A percentile compares a stretch with the other conserved stretches of the same genome.
phyloP scores from a whole-genome alignment of 2,113 vertebrate genomes.

The Lycaon pictus region DNA sequence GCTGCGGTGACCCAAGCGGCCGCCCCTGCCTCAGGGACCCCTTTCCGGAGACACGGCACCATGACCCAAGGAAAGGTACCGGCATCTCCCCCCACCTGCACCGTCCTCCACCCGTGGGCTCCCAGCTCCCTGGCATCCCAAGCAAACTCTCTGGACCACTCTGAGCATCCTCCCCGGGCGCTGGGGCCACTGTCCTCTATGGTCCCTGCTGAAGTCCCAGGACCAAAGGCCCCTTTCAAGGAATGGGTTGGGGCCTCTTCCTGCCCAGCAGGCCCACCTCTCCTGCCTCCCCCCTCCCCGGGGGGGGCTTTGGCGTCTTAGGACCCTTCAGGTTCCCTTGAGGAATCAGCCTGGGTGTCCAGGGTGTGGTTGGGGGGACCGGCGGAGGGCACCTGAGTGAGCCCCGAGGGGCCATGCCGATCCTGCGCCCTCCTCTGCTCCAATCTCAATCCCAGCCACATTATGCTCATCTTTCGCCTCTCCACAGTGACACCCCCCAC shows the following conservation, averaged over 20 bases:
- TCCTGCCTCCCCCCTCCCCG: not conserved
- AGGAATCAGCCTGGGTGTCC: not conserved
- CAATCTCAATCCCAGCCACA: not conserved
- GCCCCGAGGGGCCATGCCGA: not conserved
- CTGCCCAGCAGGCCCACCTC: not conserved
- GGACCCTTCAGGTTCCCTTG: not conserved
- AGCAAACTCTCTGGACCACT: slow-evolving; percentile 55
- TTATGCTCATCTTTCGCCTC: not conserved
- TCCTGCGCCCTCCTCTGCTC: not conserved
- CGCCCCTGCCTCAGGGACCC: slow-evolving; percentile 73
- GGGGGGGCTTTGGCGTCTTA: not conserved
- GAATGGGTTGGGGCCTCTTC: not conserved
- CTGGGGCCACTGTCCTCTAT: not conserved
- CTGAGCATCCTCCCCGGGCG: slow-evolving; percentile 11
- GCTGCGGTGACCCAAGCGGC: slow-evolving; percentile 72
- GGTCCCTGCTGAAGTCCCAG: slow-evolving; percentile 56
- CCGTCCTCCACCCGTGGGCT: slow-evolving; percentile 50
- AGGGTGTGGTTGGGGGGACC: not conserved
- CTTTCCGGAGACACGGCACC: slow-evolving; percentile 79
- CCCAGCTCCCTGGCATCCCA: not conserved
- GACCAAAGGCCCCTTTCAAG: slow-evolving; percentile 22
- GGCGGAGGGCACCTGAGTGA: not conserved
- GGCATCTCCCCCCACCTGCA: slow-evolving; percentile 63
- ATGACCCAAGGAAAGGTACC: slow-evolving; percentile 98
- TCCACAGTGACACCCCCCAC: not conserved